A percentile compares a stretch with the other conserved stretches of the same genome.
Conservation (phyloP, 1,140 invertebrate species). For the Latrodectus geometricus region DNA sequence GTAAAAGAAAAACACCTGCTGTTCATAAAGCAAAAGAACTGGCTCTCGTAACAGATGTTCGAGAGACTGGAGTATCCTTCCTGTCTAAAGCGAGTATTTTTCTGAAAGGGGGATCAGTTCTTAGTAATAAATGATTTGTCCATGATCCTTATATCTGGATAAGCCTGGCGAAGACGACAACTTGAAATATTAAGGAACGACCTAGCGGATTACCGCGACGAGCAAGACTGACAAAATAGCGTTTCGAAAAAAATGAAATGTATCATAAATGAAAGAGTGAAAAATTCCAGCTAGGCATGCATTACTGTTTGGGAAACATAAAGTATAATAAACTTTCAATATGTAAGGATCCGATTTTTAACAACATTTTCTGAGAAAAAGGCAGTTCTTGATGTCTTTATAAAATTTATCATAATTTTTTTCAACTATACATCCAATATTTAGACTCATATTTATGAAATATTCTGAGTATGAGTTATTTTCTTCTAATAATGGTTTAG, state of each 20-base stretch:
- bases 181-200: not conserved
- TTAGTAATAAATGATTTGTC: constrained; percentile 45
- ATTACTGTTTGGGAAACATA: too few species aligned
- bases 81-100: not conserved
- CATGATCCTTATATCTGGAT: not conserved
- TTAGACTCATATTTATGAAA: too few species aligned
- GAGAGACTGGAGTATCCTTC: constrained; percentile 5
- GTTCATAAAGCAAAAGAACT: constrained; percentile 55
- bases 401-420: too few species aligned
- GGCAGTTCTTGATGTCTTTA: too few species aligned
- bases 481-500: too few species aligned
- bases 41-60: constrained; percentile 42
- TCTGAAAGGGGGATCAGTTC: constrained; percentile 29
- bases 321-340: too few species aligned
- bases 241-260: not conserved
- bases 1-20: constrained; percentile 43
- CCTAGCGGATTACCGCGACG: not conserved
- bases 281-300: too few species aligned
- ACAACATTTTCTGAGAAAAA: too few species aligned
- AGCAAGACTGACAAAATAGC: not conserved
- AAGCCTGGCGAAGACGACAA: not conserved
- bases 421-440: too few species aligned
- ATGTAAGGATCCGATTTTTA: too few species aligned
- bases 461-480: too few species aligned
- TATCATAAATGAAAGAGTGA: too few species aligned